Evolutionary conservation across 2,797 vertebrate species (phyloP).

Genomic region (Sebastes oblongus): DNA sequence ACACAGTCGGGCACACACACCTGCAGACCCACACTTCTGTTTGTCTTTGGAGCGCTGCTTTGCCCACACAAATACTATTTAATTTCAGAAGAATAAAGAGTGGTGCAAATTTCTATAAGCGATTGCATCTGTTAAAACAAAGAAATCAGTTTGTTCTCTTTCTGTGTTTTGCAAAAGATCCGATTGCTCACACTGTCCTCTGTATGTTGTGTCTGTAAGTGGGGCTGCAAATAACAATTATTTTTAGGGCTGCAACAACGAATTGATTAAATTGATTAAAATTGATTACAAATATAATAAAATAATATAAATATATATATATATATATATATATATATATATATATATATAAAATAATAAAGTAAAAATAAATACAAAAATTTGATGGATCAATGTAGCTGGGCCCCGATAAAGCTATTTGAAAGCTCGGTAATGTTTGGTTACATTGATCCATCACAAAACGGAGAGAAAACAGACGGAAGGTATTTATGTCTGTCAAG

Average conservation of each 20-base stretch:
- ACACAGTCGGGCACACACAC: not conserved
- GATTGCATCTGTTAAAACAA: not conserved
- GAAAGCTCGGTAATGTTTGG: no score
- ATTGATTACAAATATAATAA: no score
- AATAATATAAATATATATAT: no score
- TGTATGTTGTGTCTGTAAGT: not conserved
- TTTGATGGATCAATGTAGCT: no score
- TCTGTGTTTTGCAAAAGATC: no score
- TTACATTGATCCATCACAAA: no score
- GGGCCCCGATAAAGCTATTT: no score
- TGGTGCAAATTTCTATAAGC: not conserved
- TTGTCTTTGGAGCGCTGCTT: not conserved
- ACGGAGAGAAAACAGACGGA: not conserved
- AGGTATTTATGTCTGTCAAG: rapidly evolving
- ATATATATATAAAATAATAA: no score
- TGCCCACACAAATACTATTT: not conserved
- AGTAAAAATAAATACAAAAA: not conserved
- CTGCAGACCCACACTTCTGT: not conserved
- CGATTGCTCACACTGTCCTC: not conserved
- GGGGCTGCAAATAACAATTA: not conserved
- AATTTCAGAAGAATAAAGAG: not conserved
- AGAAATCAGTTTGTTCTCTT: no score
- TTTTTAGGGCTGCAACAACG: not conserved
- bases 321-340: no score
- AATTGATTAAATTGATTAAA: no score